Base-by-base conservation (phyloP, 2,888 invertebrate species). In the Drosophila neoperkinsi region DNA sequence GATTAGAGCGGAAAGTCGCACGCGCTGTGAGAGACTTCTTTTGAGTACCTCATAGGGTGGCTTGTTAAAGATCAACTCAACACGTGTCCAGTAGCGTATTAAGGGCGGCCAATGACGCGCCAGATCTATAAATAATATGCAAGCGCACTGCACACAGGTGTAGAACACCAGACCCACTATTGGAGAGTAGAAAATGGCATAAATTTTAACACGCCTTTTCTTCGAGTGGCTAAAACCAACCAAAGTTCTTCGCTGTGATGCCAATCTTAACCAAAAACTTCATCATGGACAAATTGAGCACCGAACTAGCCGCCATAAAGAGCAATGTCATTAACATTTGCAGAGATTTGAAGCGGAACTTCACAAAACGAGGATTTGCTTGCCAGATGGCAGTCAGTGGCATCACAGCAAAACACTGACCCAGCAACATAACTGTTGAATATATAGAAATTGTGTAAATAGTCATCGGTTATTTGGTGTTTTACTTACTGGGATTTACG, bases 331-430 rank as follows among this genome's bases (percentile, higher is more conserved):
- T 25, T 1, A 92, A 3, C 68, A 90, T 84, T 60, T 82, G 88
- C 3, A 87, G 3, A 0, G 93, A 91, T 59, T 81, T 90, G 11
- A 90, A 77, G 9, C 88, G 73, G 58, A 93, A 93, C 2, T 82
- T 85, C 18, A 92, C 38, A 16, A 79, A 74, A 30, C 87, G 86
- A 0, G 92, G 93, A 84, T 94, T 93, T 0, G 92, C 63, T 1
- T 92, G 91, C 38, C 90, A 91, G 2, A 94, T 82, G 3, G 94
- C 94, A 55, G 90, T 84, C 1, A 95, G 93, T 0, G 95, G 95
- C 91, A 95, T 92, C 43, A 95, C 69, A 3, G 94, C 94, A 71
- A 95, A 94, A 49, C 93, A 94, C 82, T 95, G 94, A 0, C 94
- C 95, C 62, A 95, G 56, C 51, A 93, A 78, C 55, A 95, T 91